Base-by-base conservation (phyloP, 2,888 invertebrate genomes). In the Trypoxylon attenuatum region DNA sequence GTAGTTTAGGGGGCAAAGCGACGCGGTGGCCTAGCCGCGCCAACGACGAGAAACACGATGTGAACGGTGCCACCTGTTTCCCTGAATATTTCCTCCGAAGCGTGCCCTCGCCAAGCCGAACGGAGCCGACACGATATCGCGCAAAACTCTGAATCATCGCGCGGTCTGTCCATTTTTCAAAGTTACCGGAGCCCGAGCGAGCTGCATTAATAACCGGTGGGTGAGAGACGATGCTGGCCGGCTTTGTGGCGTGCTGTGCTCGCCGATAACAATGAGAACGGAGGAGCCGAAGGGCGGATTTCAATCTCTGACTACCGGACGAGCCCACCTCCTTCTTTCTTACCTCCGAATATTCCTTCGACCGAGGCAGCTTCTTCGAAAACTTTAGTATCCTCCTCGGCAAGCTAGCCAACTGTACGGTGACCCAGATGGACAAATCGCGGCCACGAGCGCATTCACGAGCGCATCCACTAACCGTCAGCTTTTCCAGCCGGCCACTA, bases 111-210 rank as follows among this genome's bases (percentile, higher is more conserved):
- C n/a, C 33, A 33, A 13, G 33, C 3, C 33, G 33, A 13, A 13
- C 8, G 33, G n/a, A 6, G 33, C 52, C 67, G 69, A 62, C 73
- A 69, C 74, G 73, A 76, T 66, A 69, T 45, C 55, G 66, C 59
- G 66, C 69, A 74, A 76, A 77, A 74, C 77, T 77, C 77, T 76
- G 75, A 77, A 76, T 77, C 75, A 76, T 73, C 75, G 70, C 59
- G 13, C n/a, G 62, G 57, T 55, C 54, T 67, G 69, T 71, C 77
- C 74, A 75, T 77, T 76, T 76, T 76, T 77, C 76, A 76, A 76
- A 77, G 63, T 76, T 69, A 69, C 58, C 63, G 57, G 64, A 52
- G 66, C 53, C 55, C 39, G 62, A 60, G 51, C 65, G 29, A 49
- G 63, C 64, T 76, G 74, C 74, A 76, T 76, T 76, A 76, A 76